These are phyloP conservation scores for Megaustenia siamemsis DNA, from an alignment of 2,888 invertebrate species.

Conservation along the genomic window DNA sequence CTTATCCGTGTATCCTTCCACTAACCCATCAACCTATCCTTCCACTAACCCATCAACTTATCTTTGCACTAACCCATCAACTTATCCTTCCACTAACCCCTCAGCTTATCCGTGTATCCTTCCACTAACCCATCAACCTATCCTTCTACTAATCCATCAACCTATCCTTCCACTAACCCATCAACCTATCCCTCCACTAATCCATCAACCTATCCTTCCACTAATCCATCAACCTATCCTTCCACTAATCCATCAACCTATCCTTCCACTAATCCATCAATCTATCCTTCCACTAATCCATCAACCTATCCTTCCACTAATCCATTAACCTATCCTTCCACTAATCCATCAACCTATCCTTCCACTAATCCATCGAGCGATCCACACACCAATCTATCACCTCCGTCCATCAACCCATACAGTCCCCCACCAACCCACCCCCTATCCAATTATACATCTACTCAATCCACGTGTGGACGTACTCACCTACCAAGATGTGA, in stretches of 20 bases:
- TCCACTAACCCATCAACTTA: no score
- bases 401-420: neutral
- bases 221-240: constrained; percentile 20
- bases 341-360: neutral
- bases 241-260: neutral
- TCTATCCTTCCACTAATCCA: no score
- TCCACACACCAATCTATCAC: neutral
- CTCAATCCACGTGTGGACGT: neutral
- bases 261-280: no score
- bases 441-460: neutral
- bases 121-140: neutral
- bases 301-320: neutral
- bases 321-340: neutral
- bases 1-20: no score
- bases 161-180: neutral
- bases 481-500: neutral
- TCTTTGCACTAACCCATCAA: no score
- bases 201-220: constrained; percentile 45
- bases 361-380: neutral
- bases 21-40: no score
- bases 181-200: neutral
- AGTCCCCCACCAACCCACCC: neutral
- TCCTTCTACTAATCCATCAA: neutral
- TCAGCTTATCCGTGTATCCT: no score
- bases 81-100: no score